Percentiles rank a stretch among this genome's conserved stretches.
phyloP scores from a whole-genome alignment of 2,113 vertebrate species.

The Pygoscelis antarcticus region DNA sequence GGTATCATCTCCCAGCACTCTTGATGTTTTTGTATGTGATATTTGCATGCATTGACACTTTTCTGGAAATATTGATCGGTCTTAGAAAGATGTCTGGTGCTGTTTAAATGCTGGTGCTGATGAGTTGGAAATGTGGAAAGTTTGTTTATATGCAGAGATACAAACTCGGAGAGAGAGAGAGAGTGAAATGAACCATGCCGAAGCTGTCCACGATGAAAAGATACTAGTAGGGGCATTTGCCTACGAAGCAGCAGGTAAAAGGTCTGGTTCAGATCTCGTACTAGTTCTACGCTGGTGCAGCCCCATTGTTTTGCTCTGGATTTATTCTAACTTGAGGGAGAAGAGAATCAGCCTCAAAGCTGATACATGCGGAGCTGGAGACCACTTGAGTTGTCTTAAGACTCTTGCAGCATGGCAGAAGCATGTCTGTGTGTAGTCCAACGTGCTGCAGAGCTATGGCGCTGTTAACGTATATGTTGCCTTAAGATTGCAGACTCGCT shows the following conservation, averaged over 20 bases:
- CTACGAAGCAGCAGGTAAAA: background rate
- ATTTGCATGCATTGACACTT: constrained; percentile 60
- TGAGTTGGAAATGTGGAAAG: constrained; percentile 10
- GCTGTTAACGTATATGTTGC: background rate
- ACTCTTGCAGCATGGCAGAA: background rate
- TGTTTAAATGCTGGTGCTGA: constrained; percentile 29
- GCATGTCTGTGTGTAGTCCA: background rate
- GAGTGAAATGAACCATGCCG: background rate
- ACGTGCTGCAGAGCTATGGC: background rate
- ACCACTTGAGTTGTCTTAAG: background rate
- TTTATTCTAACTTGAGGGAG: background rate
- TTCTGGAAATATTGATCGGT: constrained; percentile 7
- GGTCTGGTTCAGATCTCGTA: background rate
- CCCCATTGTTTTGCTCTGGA: background rate
- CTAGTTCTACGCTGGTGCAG: background rate
- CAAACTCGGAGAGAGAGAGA: background rate
- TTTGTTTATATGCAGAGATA: constrained; percentile 1
- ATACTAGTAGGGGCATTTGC: background rate
- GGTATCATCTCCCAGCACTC: constrained; percentile 41
- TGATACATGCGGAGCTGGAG: background rate
- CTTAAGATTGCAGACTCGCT: background rate
- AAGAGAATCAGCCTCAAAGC: background rate
- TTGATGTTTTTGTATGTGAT: constrained; percentile 17
- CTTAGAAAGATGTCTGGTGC: constrained; percentile 28
- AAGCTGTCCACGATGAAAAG: background rate